These are phyloP conservation scores for Sympetrum striolatum DNA, from an alignment of 2,888 invertebrate species.

Conservation along the genomic window DNA sequence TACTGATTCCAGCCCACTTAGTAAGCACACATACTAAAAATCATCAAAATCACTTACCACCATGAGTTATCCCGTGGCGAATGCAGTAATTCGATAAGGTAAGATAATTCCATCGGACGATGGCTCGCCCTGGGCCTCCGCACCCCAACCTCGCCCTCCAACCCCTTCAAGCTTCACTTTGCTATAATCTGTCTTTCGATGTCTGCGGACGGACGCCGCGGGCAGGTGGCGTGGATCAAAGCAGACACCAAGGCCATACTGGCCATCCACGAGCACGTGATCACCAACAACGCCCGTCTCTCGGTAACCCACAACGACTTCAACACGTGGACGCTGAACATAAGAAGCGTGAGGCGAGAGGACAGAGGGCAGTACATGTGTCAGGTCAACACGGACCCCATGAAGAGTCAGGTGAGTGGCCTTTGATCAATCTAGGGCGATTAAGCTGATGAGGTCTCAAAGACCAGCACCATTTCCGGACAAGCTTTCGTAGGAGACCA, in stretches of 20 bases:
- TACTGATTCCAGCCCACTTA: background rate
- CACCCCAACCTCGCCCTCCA: background rate
- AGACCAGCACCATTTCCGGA: no score
- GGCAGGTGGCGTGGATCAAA: slow-evolving; percentile 93
- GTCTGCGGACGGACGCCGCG: background rate
- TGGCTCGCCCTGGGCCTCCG: background rate
- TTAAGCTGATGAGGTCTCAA: no score
- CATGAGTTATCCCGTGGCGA: no score
- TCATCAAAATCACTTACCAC: no score
- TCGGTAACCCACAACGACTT: slow-evolving; percentile 90
- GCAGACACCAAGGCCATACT: slow-evolving; percentile 92
- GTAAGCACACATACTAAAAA: no score
- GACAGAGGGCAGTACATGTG: slow-evolving; percentile 93
- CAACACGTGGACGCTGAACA: slow-evolving; percentile 92
- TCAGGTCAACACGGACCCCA: slow-evolving; percentile 93
- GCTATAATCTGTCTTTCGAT: background rate
- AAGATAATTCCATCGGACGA: background rate
- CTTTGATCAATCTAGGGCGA: no score
- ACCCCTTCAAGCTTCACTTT: background rate
- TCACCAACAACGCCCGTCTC: slow-evolving; percentile 88
- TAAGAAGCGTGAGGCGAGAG: slow-evolving; percentile 82
- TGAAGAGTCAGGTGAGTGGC: slow-evolving; percentile 86
- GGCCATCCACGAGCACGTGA: slow-evolving; percentile 92
- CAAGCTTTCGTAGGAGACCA: no score
- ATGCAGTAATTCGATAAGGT: background rate